A percentile compares a stretch with the other conserved stretches of the same genome.
Conservation (phyloP, 2,888 invertebrate species). For the Troides aeacus region DNA sequence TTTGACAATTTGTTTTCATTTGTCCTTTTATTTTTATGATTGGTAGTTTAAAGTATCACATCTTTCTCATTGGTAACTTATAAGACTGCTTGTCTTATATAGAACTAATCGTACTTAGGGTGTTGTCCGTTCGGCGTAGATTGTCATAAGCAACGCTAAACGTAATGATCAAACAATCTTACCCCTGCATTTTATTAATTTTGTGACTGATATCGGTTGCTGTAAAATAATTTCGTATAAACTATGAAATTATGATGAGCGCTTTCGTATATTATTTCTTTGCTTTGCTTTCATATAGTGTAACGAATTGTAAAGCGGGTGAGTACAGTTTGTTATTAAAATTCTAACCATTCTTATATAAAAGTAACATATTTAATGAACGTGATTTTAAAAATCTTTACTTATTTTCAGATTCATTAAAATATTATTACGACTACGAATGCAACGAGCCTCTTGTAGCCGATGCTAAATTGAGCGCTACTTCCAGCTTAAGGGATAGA, state of each 20-base stretch:
- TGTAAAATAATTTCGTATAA: slow-evolving; percentile 39
- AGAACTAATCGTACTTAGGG: slow-evolving; percentile 42
- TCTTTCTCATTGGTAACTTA: no score
- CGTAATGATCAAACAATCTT: slow-evolving; percentile 75
- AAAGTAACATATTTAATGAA: no score
- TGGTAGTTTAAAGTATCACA: no score
- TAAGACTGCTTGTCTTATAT: not conserved
- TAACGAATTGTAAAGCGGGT: slow-evolving; percentile 65
- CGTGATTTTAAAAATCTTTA: no score
- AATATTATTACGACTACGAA: slow-evolving; percentile 80
- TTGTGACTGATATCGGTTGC: slow-evolving; percentile 50
- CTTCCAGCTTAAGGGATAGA: slow-evolving; percentile 88
- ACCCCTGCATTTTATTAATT: slow-evolving; percentile 38
- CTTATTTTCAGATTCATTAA: slow-evolving; percentile 58
- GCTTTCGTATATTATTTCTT: slow-evolving; percentile 64
- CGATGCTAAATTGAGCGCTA: slow-evolving; percentile 86
- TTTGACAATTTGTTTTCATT: no score
- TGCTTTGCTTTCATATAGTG: slow-evolving; percentile 66
- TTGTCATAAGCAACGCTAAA: slow-evolving; percentile 58
- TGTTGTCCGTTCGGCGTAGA: slow-evolving; percentile 65
- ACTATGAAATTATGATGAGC: slow-evolving; percentile 77
- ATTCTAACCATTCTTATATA: no score
- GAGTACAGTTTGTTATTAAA: slow-evolving; percentile 38
- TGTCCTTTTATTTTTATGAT: no score
- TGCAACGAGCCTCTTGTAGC: slow-evolving; percentile 90